phyloP scores from a whole-genome alignment of 2,797 vertebrate species.

The Echeneis naucrates region DNA sequence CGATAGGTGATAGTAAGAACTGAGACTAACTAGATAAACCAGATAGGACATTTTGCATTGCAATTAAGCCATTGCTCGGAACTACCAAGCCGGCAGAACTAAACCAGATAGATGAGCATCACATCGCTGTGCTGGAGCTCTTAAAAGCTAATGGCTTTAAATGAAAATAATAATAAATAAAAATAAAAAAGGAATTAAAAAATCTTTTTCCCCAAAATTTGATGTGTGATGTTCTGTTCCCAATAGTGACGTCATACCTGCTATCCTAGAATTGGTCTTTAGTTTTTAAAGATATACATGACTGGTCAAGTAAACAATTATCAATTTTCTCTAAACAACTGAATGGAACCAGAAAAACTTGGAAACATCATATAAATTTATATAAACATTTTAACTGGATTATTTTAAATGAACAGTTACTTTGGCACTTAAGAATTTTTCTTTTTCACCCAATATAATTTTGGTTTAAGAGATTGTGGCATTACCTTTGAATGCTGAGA shows the following conservation, averaged over 20 bases:
- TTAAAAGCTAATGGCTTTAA: constrained; percentile 22
- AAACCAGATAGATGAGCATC: constrained; percentile 41
- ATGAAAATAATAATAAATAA: too few species aligned
- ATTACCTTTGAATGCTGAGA: too few species aligned
- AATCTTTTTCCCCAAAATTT: too few species aligned
- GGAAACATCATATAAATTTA: too few species aligned
- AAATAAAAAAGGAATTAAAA: too few species aligned
- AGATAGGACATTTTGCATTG: constrained; percentile 55
- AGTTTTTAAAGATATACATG: neutral
- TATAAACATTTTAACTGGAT: too few species aligned
- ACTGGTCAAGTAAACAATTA: neutral
- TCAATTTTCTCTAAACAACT: too few species aligned
- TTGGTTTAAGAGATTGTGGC: too few species aligned
- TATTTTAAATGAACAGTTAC: too few species aligned
- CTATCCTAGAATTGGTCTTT: constrained; percentile 7
- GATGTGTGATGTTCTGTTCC: constrained; percentile 25
- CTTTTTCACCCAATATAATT: neutral
- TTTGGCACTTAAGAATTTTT: too few species aligned
- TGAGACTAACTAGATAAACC: constrained; percentile 54
- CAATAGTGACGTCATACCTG: neutral
- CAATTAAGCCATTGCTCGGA: constrained; percentile 46
- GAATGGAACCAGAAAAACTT: too few species aligned
- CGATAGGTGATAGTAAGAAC: constrained; percentile 53
- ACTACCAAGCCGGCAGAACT: constrained; percentile 26
- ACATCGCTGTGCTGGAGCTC: constrained; percentile 26